Evolutionary conservation across 2,888 invertebrate genomes (phyloP), one percentile per base, ranked within the genome.

Genomic region (Amphipyra tragopoginis): DNA sequence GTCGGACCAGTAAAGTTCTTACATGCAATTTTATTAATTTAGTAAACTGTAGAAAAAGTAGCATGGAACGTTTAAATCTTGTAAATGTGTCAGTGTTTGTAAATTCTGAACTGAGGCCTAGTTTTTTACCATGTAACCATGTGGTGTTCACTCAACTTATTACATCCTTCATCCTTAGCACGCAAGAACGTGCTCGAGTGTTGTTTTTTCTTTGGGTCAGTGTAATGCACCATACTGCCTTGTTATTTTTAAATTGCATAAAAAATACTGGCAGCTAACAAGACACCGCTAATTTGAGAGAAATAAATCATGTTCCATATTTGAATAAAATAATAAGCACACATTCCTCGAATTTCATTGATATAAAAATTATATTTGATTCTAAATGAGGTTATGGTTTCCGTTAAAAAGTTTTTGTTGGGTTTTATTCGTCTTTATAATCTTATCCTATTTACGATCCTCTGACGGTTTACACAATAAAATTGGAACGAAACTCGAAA

Each of bases 161-260:
- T 65, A 62, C 74, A 82, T 75, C 78, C 83, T 83, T 74, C 80
- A 79, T 80, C 75, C 73, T 71, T 71, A 62, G 65, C 65, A 72
- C 76, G 74, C 66, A 77, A 81, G 71, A 75, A 83, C 88, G 90
- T 90, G 89, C 83, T 84, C 67, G 79, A 88, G 86, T 74, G 76
- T 64, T 71, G 57, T 63, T 86, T 82, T 75, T 82, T 81, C 75
- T 85, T 83, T 78, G 65, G 85, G 83, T 86, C 84, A 85, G 59
- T 60, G 62, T 56, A 49, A 55, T 60, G 51, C 51, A 43, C 45
- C 43, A 54, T 43, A 55, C 40, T 42, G 51, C 57, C 40, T 57
- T 49, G 47, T 44, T 52, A 62, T 68, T 68, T 50, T 40, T 47
- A 43, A 51, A 29, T 29, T 29, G 5, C 7, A 29, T 5, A 29